Base-by-base conservation (phyloP, 2,797 vertebrate species). In the Hozukius guyotensis region DNA sequence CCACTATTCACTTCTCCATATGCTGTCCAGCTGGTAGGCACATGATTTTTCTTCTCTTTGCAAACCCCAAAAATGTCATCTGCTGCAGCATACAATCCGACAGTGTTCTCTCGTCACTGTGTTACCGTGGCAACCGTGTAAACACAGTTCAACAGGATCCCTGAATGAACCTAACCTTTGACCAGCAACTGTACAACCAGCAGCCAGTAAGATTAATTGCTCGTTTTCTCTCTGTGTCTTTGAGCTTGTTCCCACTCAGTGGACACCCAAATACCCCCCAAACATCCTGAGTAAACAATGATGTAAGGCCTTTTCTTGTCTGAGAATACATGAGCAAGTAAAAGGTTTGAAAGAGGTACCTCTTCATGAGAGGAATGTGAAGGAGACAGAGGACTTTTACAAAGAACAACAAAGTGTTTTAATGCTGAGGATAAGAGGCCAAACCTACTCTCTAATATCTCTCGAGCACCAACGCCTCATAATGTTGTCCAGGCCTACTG, bases 41-140 rank as follows among this genome's bases (percentile, higher is more conserved):
- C 18, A 49, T 59, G 18, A 29, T 32, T 27, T 24, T 63, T 74
- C 49, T n/a, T 22, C 14, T 12, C 56, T 25, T 8, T 32, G 8
- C 42, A 66, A 81, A 32, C 49, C 20, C 25, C 11, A 25, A 59
- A 59, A 67, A 55, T n/a, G 49, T 62, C 36, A 77, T 53, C 46
- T 52, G 11, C 49, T 11, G 70, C 42, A n/a, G 25, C 66, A 49
- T 14, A 69, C 75, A 49, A 20, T 60, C 16, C 13, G 29, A 31
- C 69, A 29, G n/a, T 36, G 57, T 79, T 55, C 46, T 64, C 11
- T 62, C 57, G 36, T 79, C n/a, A 4, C 32, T 3, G 18, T 3
- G 52, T 85, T 42, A 29, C 89, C 77, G 38, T 69, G 87, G 78
- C 68, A 89, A 91, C 79, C 1, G 13, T 6, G 38, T 63, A 66